phyloP scores from a whole-genome alignment of 2,888 invertebrate genomes.

The Spatulosminthurus flaviceps region DNA sequence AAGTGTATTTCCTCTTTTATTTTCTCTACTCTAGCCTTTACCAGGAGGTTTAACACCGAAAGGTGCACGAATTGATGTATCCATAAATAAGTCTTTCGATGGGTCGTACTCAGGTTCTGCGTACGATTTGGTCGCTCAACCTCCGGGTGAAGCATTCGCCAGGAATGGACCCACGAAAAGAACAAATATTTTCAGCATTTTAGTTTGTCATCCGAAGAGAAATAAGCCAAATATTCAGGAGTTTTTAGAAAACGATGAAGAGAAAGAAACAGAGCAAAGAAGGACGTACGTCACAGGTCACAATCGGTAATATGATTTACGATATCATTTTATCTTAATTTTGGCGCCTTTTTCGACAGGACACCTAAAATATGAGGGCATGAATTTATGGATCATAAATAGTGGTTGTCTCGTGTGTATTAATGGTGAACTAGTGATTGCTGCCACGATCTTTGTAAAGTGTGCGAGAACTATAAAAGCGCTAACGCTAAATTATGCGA shows the following conservation, averaged over 20 bases:
- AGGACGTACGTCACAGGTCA: conserved; percentile 90
- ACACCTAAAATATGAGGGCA: too few relatives aligned
- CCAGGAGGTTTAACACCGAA: conserved; percentile 69
- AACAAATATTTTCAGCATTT: conserved; percentile 79
- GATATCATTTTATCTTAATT: too few relatives aligned
- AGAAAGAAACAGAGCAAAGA: conserved; percentile 75
- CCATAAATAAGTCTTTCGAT: conserved; percentile 93
- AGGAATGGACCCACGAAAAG: conserved; percentile 77
- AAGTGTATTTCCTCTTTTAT: too few relatives aligned
- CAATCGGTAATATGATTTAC: conserved; percentile 72
- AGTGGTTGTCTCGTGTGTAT: too few relatives aligned
- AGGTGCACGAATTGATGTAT: conserved; percentile 91
- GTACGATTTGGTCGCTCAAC: conserved; percentile 82
- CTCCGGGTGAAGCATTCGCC: conserved; percentile 77
- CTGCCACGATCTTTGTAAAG: too few relatives aligned
- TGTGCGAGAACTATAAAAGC: too few relatives aligned
- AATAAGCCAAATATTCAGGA: conserved; percentile 73
- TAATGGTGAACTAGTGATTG: too few relatives aligned
- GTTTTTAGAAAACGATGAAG: conserved; percentile 84
- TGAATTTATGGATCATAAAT: too few relatives aligned
- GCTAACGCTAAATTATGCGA: too few relatives aligned
- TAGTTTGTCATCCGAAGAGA: conserved; percentile 77
- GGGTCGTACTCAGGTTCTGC: conserved; percentile 95
- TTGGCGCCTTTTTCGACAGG: too few relatives aligned
- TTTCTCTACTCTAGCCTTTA: not conserved